phyloP scores from a whole-genome alignment of 2,113 vertebrate genomes.

The Arenaria interpres region DNA sequence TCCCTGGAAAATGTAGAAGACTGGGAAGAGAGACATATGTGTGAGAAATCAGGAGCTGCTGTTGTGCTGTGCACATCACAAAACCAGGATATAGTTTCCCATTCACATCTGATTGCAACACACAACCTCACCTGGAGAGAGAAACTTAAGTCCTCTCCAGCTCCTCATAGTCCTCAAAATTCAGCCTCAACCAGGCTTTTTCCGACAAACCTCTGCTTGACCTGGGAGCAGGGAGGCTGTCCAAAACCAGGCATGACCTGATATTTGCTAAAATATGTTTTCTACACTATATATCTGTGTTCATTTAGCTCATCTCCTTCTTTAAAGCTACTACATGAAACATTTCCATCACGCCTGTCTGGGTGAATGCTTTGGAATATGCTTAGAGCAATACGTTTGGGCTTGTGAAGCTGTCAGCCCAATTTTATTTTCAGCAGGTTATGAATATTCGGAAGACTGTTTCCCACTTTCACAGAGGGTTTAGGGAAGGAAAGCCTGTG shows the following conservation, averaged over 20 bases:
- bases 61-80: neutral
- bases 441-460: neutral
- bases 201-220: neutral
- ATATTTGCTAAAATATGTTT: neutral
- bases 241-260: neutral
- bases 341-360: neutral
- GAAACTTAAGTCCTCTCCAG: neutral
- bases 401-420: neutral
- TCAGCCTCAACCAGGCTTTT: neutral
- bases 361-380: neutral
- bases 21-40: neutral
- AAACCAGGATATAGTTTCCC: neutral
- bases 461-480: neutral
- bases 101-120: neutral
- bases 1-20: neutral
- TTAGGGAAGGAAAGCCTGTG: neutral
- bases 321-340: neutral
- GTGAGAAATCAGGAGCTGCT: neutral
- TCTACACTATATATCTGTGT: neutral
- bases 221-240: neutral
- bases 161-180: neutral
- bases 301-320: neutral
- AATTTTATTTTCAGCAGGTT: conserved; percentile 9
- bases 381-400: neutral
- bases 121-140: neutral